Percentiles rank a stretch among this genome's conserved stretches.
Evolutionary conservation across 2,888 invertebrate species (phyloP).

Genomic region (Epistrophella euchroma): DNA sequence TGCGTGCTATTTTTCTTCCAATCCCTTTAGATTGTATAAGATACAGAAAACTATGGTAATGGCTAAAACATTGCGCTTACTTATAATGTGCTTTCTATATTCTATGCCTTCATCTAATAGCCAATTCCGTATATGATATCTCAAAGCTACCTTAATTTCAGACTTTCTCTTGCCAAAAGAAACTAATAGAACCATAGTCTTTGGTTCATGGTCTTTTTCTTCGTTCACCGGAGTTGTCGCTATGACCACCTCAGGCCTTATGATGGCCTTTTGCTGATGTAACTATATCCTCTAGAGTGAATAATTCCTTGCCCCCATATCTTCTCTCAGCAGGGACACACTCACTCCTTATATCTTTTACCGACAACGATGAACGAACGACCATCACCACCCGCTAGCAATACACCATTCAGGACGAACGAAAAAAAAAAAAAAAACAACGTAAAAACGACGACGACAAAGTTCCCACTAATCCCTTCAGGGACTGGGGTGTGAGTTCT

Average conservation of each 20-base stretch:
- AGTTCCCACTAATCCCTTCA: slow-evolving; percentile 75
- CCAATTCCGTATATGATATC: slow-evolving; percentile 30
- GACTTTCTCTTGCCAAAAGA: slow-evolving; percentile 19
- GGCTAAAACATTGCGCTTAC: not conserved
- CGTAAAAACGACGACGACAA: slow-evolving; percentile 69
- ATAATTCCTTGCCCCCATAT: slow-evolving; percentile 47
- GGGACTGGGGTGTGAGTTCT: slow-evolving; percentile 64
- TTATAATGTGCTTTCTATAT: not conserved
- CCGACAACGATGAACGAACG: slow-evolving; percentile 31
- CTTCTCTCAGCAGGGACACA: slow-evolving; percentile 19
- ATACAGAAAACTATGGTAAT: not conserved
- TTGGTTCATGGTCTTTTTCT: slow-evolving; percentile 13
- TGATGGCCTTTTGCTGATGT: slow-evolving; percentile 67
- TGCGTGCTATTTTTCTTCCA: not conserved
- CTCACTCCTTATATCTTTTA: slow-evolving; percentile 27
- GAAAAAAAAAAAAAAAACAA: slow-evolving; percentile 36
- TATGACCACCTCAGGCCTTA: slow-evolving; percentile 64
- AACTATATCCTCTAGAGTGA: slow-evolving; percentile 63
- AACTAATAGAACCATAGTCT: slow-evolving; percentile 16
- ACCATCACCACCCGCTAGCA: slow-evolving; percentile 58
- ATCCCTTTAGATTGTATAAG: not conserved
- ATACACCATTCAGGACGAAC: slow-evolving; percentile 30
- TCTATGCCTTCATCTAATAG: slow-evolving; percentile 2
- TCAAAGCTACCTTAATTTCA: not conserved
- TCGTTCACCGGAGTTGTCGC: slow-evolving; percentile 6